Base-by-base conservation (phyloP, 1,140 invertebrate species). In the Nylanderia fulva region DNA sequence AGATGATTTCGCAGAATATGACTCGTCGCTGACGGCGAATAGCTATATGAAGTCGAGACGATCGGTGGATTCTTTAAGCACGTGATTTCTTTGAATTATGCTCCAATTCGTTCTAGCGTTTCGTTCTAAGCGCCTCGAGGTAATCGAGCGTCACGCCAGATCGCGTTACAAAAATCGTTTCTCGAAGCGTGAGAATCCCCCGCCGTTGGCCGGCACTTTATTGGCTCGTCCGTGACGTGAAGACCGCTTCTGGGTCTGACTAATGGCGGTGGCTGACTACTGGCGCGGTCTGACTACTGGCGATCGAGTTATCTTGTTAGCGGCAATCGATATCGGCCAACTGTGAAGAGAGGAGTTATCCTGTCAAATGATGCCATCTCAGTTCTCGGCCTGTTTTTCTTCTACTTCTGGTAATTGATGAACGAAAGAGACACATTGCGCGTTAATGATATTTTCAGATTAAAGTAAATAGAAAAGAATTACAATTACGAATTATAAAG, bases 11-110 rank as follows among this genome's bases (percentile, higher is more conserved):
- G 27, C 39, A 33, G 75, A 13, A 18, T 77, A n/a, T 18, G 61
- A 77, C 29, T 4, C 39, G 21, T 21, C 42, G 42, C 24, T 1
- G 21, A 11, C 5, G n/a, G 15, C 29, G 15, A 29, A 24, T 66
- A 66, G n/a, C 2, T 83, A 33, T 45, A 42, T 75, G 58, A 48
- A 75, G 24, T 29, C 29, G 29, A 61, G 45, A 42, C n/a, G 13
- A 56, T 42, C 29, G 21, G 42, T 39, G 13, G 39, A 75, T 45
- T 18, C 11, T 84, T 61, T 86, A 60, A 77, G 77, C 86, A 90
- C 90, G 91, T 91, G 88, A 91, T 91, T 90, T 85, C 72, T 79
- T 86, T 87, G 88, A 91, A 89, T 90, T 91, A 91, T 91, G 90
- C 88, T 85, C 52, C 75, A 85, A 90, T 90, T 91, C 91, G 86